These are phyloP conservation scores for Papilio aristodemus DNA, from an alignment of 1,140 invertebrate species.

Conservation along the genomic window DNA sequence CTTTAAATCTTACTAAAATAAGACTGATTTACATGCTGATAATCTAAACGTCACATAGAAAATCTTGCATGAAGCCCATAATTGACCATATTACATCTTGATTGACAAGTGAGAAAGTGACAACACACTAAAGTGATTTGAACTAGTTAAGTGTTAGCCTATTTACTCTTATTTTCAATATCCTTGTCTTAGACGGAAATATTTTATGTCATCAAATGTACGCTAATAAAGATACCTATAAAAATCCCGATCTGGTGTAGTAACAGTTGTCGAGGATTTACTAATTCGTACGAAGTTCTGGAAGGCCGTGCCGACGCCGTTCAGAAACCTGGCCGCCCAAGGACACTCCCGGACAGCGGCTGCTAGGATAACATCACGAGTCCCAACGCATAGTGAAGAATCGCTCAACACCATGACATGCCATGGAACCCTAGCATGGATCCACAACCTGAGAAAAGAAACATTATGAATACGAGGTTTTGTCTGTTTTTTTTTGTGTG, in stretches of 20 bases:
- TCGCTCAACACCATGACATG: constrained; percentile 58
- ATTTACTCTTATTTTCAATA: no score
- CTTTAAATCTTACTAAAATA: no score
- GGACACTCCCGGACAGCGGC: constrained; percentile 63
- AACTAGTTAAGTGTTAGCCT: no score
- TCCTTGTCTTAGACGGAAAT: no score
- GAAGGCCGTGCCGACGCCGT: constrained; percentile 53
- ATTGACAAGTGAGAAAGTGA: no score
- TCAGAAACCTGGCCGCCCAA: constrained; percentile 58
- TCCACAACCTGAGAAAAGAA: constrained; percentile 59
- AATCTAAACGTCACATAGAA: no score
- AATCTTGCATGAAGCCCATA: no score
- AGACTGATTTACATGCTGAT: no score
- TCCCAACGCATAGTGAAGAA: constrained; percentile 57
- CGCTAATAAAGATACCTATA: constrained; percentile 48
- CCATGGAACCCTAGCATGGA: constrained; percentile 64
- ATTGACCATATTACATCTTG: no score
- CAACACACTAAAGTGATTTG: no score
- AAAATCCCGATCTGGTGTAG: constrained; percentile 56
- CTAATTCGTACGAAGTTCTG: constrained; percentile 52
- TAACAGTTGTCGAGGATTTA: constrained; percentile 45
- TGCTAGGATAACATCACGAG: constrained; percentile 51
- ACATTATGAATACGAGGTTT: not conserved
- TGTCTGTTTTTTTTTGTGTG: no score
- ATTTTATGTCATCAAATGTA: no score